Evolutionary conservation across 2,888 invertebrate species (phyloP), one percentile per base, ranked within the genome.

Genomic region (Rhamphomyia laevipes): DNA sequence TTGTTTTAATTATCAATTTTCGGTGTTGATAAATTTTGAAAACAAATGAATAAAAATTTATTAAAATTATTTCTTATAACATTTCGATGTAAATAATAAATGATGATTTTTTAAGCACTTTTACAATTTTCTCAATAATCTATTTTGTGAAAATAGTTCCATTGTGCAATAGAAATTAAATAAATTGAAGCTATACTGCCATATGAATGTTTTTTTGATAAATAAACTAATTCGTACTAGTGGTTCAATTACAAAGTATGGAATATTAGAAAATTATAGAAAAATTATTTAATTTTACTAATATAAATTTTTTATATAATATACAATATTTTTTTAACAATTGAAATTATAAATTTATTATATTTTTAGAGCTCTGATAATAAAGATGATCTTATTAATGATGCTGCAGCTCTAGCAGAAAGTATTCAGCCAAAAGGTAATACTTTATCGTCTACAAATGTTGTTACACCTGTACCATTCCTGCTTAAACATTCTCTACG

Each of bases 391-490:
- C 80, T 90, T 72, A 86, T 94, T 64, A 88, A 89, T 68, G 88
- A 92, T 73, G 93, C 93, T 46, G 92, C 95, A 44, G 88, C 88
- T 48, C 78, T 94, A 59, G 97, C 97, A 43, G 89, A 94, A 68
- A 87, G 92, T 71, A 86, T 99, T 66, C 96, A 97, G 71, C 97
- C 97, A 3, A 97, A 93, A 67, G 97, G 97, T 65, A 94, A 93
- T 65, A 99, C 97, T 18, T 75, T 97, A 57, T 89, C 92, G 59
- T 93, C 94, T 50, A 92, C 96, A 47, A 85, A 85, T 71, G 92
- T 93, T 61, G 92, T 86, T 54, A 96, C 95, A 43, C 86, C 86
- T 61, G 86, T 96, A 64, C 97, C 97, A 58, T 88, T 88, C 65
- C 78, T 99, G 63, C 73, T 99, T 58, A 89, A 90, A 66, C 92